Conservation (phyloP, 2,888 invertebrate genomes). For the Autographa gamma region DNA sequence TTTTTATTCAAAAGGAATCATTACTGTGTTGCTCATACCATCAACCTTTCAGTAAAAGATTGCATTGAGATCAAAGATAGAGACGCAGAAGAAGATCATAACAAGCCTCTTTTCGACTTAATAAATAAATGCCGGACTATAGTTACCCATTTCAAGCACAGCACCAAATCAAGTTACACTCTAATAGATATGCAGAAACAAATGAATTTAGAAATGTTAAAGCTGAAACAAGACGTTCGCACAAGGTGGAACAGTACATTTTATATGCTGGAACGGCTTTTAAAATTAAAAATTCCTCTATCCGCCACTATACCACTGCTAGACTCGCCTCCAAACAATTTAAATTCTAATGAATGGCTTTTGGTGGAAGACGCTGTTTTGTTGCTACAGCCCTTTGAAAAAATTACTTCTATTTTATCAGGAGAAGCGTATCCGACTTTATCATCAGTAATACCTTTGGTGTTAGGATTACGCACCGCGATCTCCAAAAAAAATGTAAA, state of each 20-base stretch:
- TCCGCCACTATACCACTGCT: neutral
- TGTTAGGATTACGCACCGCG: neutral
- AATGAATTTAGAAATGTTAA: neutral
- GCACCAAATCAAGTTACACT: neutral
- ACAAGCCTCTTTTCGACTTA: constrained; percentile 2
- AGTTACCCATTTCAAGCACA: neutral
- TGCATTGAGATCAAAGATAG: neutral
- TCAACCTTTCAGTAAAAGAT: neutral
- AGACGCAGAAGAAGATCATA: neutral
- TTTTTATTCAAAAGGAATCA: neutral
- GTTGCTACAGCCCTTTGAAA: neutral
- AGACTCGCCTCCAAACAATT: constrained; percentile 1
- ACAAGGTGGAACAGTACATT: constrained; percentile 4
- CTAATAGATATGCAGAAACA: constrained; percentile 6
- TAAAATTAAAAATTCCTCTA: neutral
- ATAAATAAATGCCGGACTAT: neutral
- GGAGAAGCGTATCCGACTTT: neutral
- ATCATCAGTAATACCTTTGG: neutral
- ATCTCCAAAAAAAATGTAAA: too few species aligned
- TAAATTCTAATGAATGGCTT: neutral
- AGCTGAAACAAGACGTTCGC: neutral
- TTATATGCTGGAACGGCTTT: neutral
- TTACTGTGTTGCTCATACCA: neutral
- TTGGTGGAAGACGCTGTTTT: constrained; percentile 3
- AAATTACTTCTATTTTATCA: constrained; percentile 1